These are phyloP conservation scores for Spisula solida DNA, from an alignment of 2,888 invertebrate species.

Conservation along the genomic window DNA sequence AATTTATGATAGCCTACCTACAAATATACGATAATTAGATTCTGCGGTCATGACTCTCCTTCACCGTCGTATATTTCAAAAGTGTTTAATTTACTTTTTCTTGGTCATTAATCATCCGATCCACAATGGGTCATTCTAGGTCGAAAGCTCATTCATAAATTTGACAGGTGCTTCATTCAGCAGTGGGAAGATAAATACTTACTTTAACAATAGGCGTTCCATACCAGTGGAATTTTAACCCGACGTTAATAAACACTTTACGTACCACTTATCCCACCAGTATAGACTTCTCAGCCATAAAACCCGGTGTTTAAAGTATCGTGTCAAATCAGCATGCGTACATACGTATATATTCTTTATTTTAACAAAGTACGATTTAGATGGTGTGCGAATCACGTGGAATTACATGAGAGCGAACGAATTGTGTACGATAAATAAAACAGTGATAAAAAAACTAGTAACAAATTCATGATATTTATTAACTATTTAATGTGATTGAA, in stretches of 20 bases:
- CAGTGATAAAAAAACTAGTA: too few species aligned
- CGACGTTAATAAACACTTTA: not conserved
- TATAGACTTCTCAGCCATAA: not conserved
- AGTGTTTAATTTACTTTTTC: conserved; percentile 26
- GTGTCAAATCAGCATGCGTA: not conserved
- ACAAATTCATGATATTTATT: too few species aligned
- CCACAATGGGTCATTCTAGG: conserved; percentile 40
- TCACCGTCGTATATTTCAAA: conserved; percentile 11
- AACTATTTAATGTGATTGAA: too few species aligned
- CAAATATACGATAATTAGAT: conserved; percentile 5
- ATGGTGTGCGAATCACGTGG: too few species aligned
- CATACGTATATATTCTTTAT: too few species aligned
- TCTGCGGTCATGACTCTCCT: not conserved
- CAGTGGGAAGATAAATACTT: conserved; percentile 36
- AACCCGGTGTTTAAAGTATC: conserved; percentile 1
- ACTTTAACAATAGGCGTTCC: conserved; percentile 34
- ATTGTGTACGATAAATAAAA: too few species aligned
- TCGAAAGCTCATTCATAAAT: conserved; percentile 50
- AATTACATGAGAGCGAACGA: too few species aligned
- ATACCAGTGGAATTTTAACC: conserved; percentile 1
- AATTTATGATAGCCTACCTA: not conserved
- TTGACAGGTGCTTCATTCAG: conserved; percentile 46
- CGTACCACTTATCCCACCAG: not conserved
- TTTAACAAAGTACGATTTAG: too few species aligned
- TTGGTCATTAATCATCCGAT: conserved; percentile 28